Base-by-base conservation (phyloP, 2,113 vertebrate species). In the Megaceryle torquata region DNA sequence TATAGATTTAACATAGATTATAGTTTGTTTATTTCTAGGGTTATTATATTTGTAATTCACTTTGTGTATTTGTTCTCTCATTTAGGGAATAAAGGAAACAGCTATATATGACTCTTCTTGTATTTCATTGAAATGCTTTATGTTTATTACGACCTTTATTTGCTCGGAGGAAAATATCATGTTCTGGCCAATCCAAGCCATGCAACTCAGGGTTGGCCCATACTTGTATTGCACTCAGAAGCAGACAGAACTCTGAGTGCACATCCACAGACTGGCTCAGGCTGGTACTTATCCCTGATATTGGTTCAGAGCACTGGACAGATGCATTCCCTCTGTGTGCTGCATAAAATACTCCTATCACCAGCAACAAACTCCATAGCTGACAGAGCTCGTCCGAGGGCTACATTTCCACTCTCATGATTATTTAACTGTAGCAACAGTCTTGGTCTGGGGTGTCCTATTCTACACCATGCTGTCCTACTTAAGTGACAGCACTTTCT, bases 401-500 rank as follows among this genome's bases (percentile, higher is more conserved):
- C 59, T 25, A 25, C 59, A 24, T 37, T 25, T 9, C 39, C 63
- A 41, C 61, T 43, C 37, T 43, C 61, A 41, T 29, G 25, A 61
- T 28, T 41, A 28, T 64, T 13, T 41, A 17, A 39, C 15, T 63
- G 21, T 61, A 82, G 31, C 15, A 33, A 5, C 2, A 5, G 3
- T 28, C 46, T 18, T 54, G 68, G 7, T 20, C 26, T 67, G 61
- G 17, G 25, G 10, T 41, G 56, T 67, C 51, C 56, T 35, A 33
- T 61, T 37, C 33, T 22, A 11, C 22, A 11, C 8, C 46, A 5
- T 5, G 15, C 21, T 64, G 26, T 61, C 11, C 37, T 57, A n/a
- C 26, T 10, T n/a, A n/a, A 44, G 19, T 11, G 18, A 20, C 0
- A 0, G 21, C 10, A n/a, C 9, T n/a, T 41, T n/a, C 43, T 64